Evolutionary conservation across 2,797 vertebrate species (phyloP), one percentile per base, ranked within the genome.

Genomic region (Periparus ater): DNA sequence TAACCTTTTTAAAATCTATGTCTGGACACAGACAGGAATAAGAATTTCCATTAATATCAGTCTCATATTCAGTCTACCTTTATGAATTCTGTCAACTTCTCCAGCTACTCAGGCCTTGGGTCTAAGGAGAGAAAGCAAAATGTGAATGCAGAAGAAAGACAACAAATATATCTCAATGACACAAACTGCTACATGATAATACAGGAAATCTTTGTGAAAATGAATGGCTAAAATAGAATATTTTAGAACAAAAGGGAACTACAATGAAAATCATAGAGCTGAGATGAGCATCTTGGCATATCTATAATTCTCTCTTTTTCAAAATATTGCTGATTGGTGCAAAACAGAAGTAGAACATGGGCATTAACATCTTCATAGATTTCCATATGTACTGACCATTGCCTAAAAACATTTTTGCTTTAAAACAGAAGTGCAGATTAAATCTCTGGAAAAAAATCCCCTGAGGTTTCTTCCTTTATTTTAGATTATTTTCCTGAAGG

Each of bases 41-140:
- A 8, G 16, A 89, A 73, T 83, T 80, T n/a, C 20, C 47, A 38
- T 76, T 72, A 83, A 18, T 51, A 88, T 61, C 75, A 87, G 42
- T 44, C 32, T 85, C 16, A 25, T 77, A 34, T 73, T 87, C 78
- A 58, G 10, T 78, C 36, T 73, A 45, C 22, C 32, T 62, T 79
- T 79, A 65, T 62, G 29, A 88, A 94, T 85, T 92, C 82, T 91
- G 44, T 48, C 54, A 83, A 19, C 61, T 83, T 80, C 78, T 81
- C 20, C 30, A 47, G 20, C 5, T 85, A 36, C 66, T 83, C n/a
- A 68, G 29, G 15, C 23, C n/a, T 75, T 75, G 62, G 26, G 65
- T 78, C 8, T 66, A 38, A 93, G 21, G 32, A 55, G 9, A 57
- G 85, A 84, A 92, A 91, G 30, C 15, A 71, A 84, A 94, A 51